Evolutionary conservation across 2,797 vertebrate genomes (phyloP).

Genomic region (Prionace glauca): DNA sequence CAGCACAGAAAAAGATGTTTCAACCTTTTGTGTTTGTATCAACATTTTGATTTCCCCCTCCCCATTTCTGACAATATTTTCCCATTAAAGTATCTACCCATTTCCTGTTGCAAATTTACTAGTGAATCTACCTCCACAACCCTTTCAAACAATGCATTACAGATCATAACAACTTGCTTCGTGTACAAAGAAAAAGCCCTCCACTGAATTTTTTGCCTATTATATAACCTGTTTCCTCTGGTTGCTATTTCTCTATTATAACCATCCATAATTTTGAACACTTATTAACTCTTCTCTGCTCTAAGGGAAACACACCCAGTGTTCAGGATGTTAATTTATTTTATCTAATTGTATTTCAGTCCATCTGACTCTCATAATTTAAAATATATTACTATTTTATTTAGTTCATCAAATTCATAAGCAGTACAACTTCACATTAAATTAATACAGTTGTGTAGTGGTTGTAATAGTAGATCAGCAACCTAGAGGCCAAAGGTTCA

Average conservation of each 20-base stretch:
- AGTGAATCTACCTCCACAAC: neutral
- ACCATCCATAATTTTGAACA: neutral
- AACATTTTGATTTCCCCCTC: neutral
- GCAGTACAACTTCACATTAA: neutral
- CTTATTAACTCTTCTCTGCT: neutral
- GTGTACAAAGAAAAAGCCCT: neutral
- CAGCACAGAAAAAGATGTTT: neutral
- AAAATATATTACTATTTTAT: neutral
- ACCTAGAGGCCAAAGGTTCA: neutral
- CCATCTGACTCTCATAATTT: neutral
- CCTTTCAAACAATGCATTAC: neutral
- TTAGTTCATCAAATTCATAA: neutral
- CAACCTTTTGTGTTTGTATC: neutral
- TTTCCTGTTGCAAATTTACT: neutral
- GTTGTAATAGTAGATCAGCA: neutral
- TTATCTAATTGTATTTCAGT: neutral
- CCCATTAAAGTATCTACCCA: neutral
- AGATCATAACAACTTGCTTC: neutral
- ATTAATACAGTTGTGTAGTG: neutral
- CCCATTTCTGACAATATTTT: neutral
- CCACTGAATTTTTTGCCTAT: neutral
- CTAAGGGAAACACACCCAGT: neutral
- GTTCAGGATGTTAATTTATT: neutral
- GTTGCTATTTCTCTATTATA: neutral
- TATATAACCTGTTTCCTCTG: neutral